Conservation (phyloP, 2,797 vertebrate genomes). For the Lepus townsendii region DNA sequence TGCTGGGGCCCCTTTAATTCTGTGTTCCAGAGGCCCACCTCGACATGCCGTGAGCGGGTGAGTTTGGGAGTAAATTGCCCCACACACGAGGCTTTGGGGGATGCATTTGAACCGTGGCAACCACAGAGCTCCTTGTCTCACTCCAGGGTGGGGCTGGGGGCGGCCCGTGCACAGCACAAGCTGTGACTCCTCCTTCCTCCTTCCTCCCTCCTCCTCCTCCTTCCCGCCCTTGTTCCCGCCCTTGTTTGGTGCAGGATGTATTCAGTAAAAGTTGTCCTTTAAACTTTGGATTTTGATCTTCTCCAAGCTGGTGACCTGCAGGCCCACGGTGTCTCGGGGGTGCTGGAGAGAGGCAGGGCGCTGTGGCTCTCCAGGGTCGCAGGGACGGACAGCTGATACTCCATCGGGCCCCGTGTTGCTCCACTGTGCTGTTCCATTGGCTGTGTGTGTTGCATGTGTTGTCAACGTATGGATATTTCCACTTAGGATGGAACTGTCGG, state of each 20-base stretch:
- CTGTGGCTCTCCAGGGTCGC: not conserved
- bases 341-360: not conserved
- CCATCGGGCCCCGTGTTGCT: too few species aligned
- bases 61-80: too few species aligned
- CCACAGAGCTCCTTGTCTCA: not conserved
- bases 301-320: too few species aligned
- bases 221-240: fast-evolving
- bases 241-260: not conserved
- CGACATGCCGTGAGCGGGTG: too few species aligned
- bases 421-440: not conserved
- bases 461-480: not conserved
- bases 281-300: not conserved
- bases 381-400: too few species aligned
- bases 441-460: too few species aligned
- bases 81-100: too few species aligned
- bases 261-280: not conserved
- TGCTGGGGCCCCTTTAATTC: too few species aligned
- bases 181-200: not conserved
- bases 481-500: not conserved
- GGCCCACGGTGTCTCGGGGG: not conserved
- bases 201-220: not conserved
- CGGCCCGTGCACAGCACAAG: not conserved
- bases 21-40: too few species aligned
- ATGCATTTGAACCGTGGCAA: too few species aligned
- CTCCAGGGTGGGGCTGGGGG: not conserved